phyloP scores from a whole-genome alignment of 2,797 vertebrate species.

The Fringilla coelebs region DNA sequence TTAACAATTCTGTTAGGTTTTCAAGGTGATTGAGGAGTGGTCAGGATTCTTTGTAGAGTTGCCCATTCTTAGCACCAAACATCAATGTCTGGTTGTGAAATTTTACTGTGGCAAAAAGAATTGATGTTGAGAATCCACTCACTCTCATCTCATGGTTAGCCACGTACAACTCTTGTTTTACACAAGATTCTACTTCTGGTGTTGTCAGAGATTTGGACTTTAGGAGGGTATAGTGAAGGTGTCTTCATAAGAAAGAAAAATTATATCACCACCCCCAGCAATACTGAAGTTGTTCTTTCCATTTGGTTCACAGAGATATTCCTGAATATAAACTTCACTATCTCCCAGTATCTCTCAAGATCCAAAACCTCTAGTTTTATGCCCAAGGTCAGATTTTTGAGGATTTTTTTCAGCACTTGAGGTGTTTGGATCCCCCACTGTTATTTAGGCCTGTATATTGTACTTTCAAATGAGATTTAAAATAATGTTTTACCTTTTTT shows the following conservation, averaged over 20 bases:
- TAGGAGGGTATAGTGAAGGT: not conserved
- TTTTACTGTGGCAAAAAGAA: not conserved
- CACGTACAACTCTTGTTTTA: rapidly evolving
- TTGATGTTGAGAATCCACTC: not conserved
- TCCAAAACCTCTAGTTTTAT: not conserved
- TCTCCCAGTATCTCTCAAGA: not conserved
- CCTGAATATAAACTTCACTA: not conserved
- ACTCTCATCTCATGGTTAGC: not conserved
- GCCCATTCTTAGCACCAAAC: not conserved
- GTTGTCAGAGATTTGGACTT: not conserved
- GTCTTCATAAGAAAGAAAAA: not conserved
- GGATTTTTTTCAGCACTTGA: not conserved
- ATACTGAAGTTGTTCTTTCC: not conserved
- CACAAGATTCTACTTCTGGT: not conserved
- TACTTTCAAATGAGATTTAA: not conserved
- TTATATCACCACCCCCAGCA: rapidly evolving
- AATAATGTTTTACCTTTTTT: not conserved
- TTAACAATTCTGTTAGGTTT: not conserved
- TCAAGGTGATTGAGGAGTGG: not conserved
- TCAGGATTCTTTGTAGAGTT: not conserved
- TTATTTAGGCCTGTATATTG: not conserved
- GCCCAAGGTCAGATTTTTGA: not conserved
- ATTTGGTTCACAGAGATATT: not conserved
- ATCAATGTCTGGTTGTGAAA: rapidly evolving
- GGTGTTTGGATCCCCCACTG: not conserved